Conservation (phyloP, 2,888 invertebrate genomes). For the Machimus atricapillus region DNA sequence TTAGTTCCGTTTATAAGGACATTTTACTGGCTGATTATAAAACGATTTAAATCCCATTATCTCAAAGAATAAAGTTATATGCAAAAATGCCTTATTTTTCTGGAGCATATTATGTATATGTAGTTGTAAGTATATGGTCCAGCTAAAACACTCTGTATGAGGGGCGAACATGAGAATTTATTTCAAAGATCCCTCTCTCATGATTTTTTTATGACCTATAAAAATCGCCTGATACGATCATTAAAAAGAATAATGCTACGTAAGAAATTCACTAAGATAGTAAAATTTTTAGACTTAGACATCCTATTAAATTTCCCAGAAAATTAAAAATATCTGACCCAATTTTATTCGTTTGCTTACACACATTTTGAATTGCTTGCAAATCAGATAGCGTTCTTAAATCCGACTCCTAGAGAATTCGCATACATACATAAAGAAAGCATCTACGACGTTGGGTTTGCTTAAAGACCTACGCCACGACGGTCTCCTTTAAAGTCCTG, state of each 20-base stretch:
- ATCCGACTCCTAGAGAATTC: background rate
- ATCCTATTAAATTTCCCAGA: background rate
- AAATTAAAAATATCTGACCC: background rate
- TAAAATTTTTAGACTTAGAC: background rate
- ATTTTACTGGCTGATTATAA: no score
- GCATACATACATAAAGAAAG: background rate
- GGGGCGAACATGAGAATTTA: background rate
- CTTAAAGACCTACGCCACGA: background rate
- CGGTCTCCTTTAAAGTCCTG: background rate
- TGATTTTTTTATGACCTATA: background rate
- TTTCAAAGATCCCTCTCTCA: background rate
- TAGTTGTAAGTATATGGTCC: no score
- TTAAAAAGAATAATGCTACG: background rate
- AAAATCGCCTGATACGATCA: background rate
- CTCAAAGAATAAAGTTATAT: no score
- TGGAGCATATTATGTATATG: no score
- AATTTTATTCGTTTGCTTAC: background rate
- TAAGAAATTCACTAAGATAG: background rate
- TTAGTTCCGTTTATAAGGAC: no score
- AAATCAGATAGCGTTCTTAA: background rate
- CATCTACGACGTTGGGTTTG: background rate
- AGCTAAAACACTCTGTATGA: background rate
- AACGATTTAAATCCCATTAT: no score
- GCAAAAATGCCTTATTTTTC: no score
- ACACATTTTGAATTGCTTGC: background rate